Percentiles rank a stretch among this genome's conserved stretches.
Evolutionary conservation across 2,113 vertebrate species (phyloP).

Genomic region (Oryzias curvinotus): DNA sequence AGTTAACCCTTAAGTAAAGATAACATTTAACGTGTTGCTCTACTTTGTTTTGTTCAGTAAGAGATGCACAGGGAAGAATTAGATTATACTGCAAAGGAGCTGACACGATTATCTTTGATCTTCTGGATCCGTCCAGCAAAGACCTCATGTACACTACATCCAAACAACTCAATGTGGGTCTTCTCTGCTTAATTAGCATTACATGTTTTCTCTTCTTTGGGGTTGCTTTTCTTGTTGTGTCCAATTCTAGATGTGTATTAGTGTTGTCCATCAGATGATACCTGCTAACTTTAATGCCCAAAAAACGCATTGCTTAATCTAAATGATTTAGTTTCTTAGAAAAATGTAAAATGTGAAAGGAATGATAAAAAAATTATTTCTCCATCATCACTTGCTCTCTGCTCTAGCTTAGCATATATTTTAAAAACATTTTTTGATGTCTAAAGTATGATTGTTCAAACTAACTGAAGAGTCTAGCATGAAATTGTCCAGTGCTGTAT

Average conservation of each 20-base stretch:
- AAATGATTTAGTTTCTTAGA: too few relatives aligned
- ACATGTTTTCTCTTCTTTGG: neutral
- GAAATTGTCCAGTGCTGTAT: too few relatives aligned
- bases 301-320: neutral
- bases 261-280: neutral
- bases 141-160: constrained; percentile 80
- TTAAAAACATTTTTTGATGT: neutral
- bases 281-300: neutral
- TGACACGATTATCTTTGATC: constrained; percentile 87
- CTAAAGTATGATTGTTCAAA: neutral
- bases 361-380: neutral
- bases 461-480: too few relatives aligned
- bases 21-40: neutral
- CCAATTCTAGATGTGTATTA: too few relatives aligned
- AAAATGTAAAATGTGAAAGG: too few relatives aligned
- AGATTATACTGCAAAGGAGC: constrained; percentile 91
- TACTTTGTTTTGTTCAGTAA: constrained; percentile 71
- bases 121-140: constrained; percentile 76
- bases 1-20: neutral
- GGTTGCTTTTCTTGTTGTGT: neutral
- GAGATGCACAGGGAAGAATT: constrained; percentile 84
- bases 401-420: neutral
- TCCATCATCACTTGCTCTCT: too few relatives aligned
- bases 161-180: constrained; percentile 87
- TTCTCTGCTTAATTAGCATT: neutral